Evolutionary conservation across 2,888 invertebrate species (phyloP).

Genomic region (Acanthosepion pharaonis): DNA sequence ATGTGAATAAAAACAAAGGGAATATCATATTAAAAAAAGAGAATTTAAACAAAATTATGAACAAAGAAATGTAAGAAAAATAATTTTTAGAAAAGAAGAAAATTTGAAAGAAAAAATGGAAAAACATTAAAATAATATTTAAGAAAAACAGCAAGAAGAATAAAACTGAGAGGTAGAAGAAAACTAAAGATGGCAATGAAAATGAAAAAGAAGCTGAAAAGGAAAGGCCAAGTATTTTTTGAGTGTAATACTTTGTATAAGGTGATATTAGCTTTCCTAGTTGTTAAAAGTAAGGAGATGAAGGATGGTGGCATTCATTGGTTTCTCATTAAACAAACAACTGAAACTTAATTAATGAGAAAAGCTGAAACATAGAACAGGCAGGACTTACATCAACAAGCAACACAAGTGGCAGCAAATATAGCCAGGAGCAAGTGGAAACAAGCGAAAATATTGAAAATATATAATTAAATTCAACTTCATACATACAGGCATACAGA

Average conservation of each 20-base stretch:
- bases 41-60: neutral
- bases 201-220: neutral
- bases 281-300: neutral
- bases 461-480: neutral
- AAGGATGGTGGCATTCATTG: conserved; percentile 18
- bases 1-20: neutral
- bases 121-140: too few species aligned
- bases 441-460: neutral
- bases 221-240: neutral
- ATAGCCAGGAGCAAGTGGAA: neutral
- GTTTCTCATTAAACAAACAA: conserved; percentile 8
- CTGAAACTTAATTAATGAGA: conserved; percentile 23
- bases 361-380: neutral
- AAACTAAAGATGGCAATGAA: neutral
- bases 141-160: neutral
- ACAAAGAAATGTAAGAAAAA: neutral
- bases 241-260: neutral
- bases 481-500: too few species aligned
- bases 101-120: neutral
- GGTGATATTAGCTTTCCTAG: neutral
- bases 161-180: neutral
- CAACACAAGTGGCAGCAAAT: neutral
- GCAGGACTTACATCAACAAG: neutral
- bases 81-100: too few species aligned
- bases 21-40: neutral